Base-by-base conservation (phyloP, 2,888 invertebrate genomes). In the Megaustenia siamemsis region DNA sequence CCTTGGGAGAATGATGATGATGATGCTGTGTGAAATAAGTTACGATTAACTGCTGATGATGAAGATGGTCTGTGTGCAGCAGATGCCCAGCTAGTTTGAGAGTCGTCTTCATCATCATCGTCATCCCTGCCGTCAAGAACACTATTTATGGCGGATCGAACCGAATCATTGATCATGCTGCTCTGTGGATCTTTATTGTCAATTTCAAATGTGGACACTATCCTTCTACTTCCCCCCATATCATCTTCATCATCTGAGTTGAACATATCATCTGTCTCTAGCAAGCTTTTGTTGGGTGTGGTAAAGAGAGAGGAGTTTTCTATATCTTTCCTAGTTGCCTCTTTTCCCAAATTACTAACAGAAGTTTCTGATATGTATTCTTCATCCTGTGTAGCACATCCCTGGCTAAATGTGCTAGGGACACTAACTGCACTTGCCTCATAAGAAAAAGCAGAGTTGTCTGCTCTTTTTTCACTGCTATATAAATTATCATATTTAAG, bases 181-280 rank as follows among this genome's bases (percentile, higher is more conserved):
- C 77, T 85, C 45, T 85, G 85, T 69, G 85, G 85, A 32, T 85
- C 85, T 68, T 75, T 81, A 68, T 85, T 85, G 60, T 85, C 81
- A 69, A 85, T 81, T 45, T 85, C 66, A 63, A 85, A 85, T 12
- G 81, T 6, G 38, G 81, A 76, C 18, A 80, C 66, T 10, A 68
- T 15, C 24, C 60, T 18, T 40, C 53, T 8, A 12, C 53, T n/a
- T 43, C 53, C 53, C 6, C 60, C 49, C 15, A 80, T 49, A 28
- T 85, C 76, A 8, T 85, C 81, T 1, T 85, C 81, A 32, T 85
- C 85, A n/a, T 81, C 81, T 15, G 80, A 75, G 69, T 75, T 76
- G 24, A 81, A 81, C 81, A 85, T 81, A 43, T 38, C 80, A 76
- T 81, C 81, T n/a, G 85, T 85, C 43, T 81, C 68, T 49, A 85